phyloP scores from a whole-genome alignment of 1,140 invertebrate genomes.

The Acyrthosiphon pisum region DNA sequence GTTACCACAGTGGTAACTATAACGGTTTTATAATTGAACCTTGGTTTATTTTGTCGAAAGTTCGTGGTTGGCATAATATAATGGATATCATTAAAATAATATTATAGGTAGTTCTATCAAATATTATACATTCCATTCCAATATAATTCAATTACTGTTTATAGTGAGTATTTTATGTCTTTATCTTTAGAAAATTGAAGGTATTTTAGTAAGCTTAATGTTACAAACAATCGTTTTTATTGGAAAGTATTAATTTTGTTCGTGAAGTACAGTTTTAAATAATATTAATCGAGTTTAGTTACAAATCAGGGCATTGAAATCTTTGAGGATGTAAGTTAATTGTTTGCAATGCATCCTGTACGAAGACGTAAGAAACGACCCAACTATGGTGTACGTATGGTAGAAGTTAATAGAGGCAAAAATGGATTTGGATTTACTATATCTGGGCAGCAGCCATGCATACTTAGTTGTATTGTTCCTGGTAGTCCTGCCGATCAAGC shows the following conservation, averaged over 20 bases:
- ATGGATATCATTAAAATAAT: slow-evolving; percentile 11
- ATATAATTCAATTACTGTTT: background rate
- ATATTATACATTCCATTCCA: slow-evolving; percentile 32
- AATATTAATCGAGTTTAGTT: background rate
- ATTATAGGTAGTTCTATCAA: background rate
- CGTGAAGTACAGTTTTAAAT: slow-evolving; percentile 15
- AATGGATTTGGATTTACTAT: slow-evolving; percentile 93
- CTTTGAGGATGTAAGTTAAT: slow-evolving; percentile 43
- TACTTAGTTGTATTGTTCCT: slow-evolving; percentile 84
- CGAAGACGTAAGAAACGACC: slow-evolving; percentile 80
- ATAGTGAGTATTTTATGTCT: background rate
- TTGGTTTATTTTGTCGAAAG: slow-evolving; percentile 50
- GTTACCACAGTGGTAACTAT: slow-evolving; percentile 28
- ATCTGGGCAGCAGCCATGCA: slow-evolving; percentile 90
- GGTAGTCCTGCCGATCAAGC: slow-evolving; percentile 85
- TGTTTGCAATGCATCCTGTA: slow-evolving; percentile 71
- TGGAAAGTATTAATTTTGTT: background rate
- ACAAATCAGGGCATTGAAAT: background rate
- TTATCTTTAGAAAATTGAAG: background rate
- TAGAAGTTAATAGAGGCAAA: slow-evolving; percentile 82
- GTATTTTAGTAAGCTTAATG: background rate
- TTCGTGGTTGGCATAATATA: slow-evolving; percentile 38
- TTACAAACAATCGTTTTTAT: background rate
- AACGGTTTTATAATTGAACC: slow-evolving; percentile 5
- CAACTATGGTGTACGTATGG: slow-evolving; percentile 80